These are phyloP conservation scores for Scalopus aquaticus DNA, from an alignment of 2,113 vertebrate species.

Conservation along the genomic window DNA sequence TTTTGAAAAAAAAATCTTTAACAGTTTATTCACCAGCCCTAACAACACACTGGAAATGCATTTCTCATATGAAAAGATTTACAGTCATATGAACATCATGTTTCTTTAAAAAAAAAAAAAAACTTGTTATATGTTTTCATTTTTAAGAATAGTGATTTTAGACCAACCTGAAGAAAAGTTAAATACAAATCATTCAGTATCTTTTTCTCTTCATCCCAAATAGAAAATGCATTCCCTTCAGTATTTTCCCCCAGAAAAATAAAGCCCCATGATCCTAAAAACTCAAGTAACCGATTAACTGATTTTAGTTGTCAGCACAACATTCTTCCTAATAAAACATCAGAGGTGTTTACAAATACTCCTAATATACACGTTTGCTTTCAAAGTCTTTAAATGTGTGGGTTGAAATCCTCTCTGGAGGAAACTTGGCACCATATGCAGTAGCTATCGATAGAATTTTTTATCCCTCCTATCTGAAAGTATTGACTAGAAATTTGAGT, in stretches of 20 bases:
- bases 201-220: background rate
- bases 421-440: background rate
- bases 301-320: slow-evolving; percentile 18
- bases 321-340: background rate
- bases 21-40: background rate
- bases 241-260: background rate
- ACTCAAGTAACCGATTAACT: background rate
- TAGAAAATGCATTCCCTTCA: background rate
- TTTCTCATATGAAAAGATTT: background rate
- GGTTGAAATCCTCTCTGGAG: background rate
- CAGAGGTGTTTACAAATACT: background rate
- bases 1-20: background rate
- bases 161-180: background rate
- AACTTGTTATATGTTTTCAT: background rate
- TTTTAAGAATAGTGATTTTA: background rate
- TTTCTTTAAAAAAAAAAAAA: background rate
- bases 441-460: slow-evolving; percentile 2
- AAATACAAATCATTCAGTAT: background rate
- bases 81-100: background rate
- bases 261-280: background rate
- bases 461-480: background rate
- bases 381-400: background rate
- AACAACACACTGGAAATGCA: background rate
- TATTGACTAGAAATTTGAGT: slow-evolving; percentile 2
- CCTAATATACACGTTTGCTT: background rate